Evolutionary conservation across 1,140 invertebrate genomes (phyloP).

Genomic region (Sarcophaga peregrina): DNA sequence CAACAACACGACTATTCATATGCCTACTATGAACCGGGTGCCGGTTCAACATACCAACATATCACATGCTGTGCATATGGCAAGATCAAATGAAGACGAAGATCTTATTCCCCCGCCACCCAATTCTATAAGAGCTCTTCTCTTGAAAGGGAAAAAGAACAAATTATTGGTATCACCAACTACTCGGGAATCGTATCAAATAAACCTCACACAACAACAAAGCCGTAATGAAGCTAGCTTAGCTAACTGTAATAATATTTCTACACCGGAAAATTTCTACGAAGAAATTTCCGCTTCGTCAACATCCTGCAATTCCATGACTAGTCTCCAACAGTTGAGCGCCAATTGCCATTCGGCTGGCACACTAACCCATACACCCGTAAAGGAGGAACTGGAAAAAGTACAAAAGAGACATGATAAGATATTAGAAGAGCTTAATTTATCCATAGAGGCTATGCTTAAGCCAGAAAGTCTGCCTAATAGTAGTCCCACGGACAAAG

Average conservation of each 20-base stretch:
- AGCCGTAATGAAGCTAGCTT: constrained; percentile 58
- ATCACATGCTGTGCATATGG: constrained; percentile 70
- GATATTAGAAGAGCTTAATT: constrained; percentile 85
- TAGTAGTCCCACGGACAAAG: constrained; percentile 54
- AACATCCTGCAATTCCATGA: constrained; percentile 43
- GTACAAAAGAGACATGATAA: constrained; percentile 82
- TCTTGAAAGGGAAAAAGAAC: constrained; percentile 63
- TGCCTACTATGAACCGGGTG: constrained; percentile 79
- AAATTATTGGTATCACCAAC: constrained; percentile 57
- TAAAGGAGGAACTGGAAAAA: constrained; percentile 83
- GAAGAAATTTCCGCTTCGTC: constrained; percentile 77
- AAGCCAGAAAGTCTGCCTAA: constrained; percentile 74
- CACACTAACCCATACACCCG: constrained; percentile 75
- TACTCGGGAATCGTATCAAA: constrained; percentile 58
- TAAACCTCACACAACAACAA: constrained; percentile 63
- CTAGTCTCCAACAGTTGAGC: constrained; percentile 48
- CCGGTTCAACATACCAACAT: constrained; percentile 71
- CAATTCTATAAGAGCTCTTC: constrained; percentile 65
- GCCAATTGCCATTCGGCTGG: constrained; percentile 59
- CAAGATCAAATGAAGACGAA: constrained; percentile 66
- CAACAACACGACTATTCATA: constrained; percentile 74
- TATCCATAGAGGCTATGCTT: constrained; percentile 87
- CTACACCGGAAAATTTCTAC: constrained; percentile 87
- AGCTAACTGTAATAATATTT: constrained; percentile 63
- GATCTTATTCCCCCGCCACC: constrained; percentile 63